Base-by-base conservation (phyloP, 2,797 vertebrate genomes). In the Eospalax fontanierii region DNA sequence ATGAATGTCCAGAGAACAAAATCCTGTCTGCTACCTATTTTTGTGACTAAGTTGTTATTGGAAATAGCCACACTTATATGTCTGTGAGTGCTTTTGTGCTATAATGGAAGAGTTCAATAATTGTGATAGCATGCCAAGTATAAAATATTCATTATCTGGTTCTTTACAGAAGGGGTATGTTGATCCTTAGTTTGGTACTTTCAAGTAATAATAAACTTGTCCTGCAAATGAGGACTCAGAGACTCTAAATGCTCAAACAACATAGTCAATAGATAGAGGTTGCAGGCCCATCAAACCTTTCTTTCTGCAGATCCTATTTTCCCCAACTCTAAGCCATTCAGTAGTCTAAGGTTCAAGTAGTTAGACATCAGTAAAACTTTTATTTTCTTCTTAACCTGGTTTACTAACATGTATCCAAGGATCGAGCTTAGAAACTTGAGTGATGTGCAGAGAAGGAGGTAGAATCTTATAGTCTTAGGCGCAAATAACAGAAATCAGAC, bases 91-190 rank as follows among this genome's bases (percentile, higher is more conserved):
- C 35, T 76, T 89, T 71, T 57, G 40, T 22, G 6, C 35, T 33
- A 59, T 30, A 28, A 24, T 46, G 78, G 38, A 35, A 2, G 12
- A n/a, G n/a, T 24, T 87, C 30, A 81, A 12, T 70, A 81, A 46
- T 15, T 59, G 68, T n/a, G 43, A 57, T 65, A 59, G 73, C 24
- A 6, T 30, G 38, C 30, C 28, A 66, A 43, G 4, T n/a, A 11
- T 84, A 21, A 84, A 81, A 35, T 94, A 66, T 90, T 80, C 66
- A 70, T 83, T 83, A 26, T 26, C 35, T 85, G 79, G 18, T 30
- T 54, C 61, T 70, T 87, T 75, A 28, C 2, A 54, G 43, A 83
- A 79, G 33, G 50, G 76, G 18, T 50, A 26, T 73, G 74, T 50
- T n/a, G 19, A 43, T 66, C 18, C 21, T 24, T 84, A 15, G 50